These are phyloP conservation scores for Horisme vitalbata DNA, from an alignment of 2,888 invertebrate species.

Conservation along the genomic window DNA sequence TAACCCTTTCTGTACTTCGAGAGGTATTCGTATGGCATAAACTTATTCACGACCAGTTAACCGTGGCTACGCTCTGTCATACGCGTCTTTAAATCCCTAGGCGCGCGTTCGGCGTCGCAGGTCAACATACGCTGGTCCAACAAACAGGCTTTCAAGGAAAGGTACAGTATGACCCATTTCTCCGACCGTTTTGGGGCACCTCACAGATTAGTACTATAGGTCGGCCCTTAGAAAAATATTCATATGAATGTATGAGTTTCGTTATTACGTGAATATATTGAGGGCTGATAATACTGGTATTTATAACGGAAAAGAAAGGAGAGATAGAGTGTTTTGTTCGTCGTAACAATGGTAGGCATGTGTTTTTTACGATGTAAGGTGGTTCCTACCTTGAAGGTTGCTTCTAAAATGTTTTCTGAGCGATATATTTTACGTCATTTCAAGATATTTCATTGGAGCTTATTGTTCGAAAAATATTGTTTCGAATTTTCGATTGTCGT, in stretches of 20 bases:
- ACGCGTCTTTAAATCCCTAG: slow-evolving; percentile 22
- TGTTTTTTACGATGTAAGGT: slow-evolving; percentile 27
- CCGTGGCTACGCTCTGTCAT: slow-evolving; percentile 37
- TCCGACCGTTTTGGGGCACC: slow-evolving; percentile 54
- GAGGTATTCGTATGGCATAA: slow-evolving; percentile 67
- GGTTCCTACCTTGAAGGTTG: slow-evolving; percentile 15
- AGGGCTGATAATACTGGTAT: slow-evolving; percentile 37
- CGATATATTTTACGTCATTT: slow-evolving; percentile 10
- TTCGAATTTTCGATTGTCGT: slow-evolving; percentile 10
- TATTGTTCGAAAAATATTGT: slow-evolving; percentile 12
- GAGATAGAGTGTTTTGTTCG: slow-evolving; percentile 34
- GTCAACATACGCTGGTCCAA: slow-evolving; percentile 40
- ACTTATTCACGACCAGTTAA: slow-evolving; percentile 48
- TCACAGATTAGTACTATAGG: slow-evolving; percentile 61
- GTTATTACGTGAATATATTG: slow-evolving; percentile 51
- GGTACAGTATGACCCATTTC: slow-evolving; percentile 66
- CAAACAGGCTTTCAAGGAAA: slow-evolving; percentile 53
- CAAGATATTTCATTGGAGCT: slow-evolving; percentile 15
- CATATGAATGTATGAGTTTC: slow-evolving; percentile 53
- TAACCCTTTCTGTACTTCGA: slow-evolving; percentile 63
- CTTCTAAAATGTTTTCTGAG: slow-evolving; percentile 4
- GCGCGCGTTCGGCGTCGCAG: slow-evolving; percentile 16
- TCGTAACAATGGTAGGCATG: slow-evolving; percentile 33
- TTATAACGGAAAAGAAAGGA: slow-evolving; percentile 32
- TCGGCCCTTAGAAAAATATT: slow-evolving; percentile 56